These are phyloP conservation scores for Serranus cabrilla DNA, from an alignment of 2,797 vertebrate genomes.

Conservation along the genomic window DNA sequence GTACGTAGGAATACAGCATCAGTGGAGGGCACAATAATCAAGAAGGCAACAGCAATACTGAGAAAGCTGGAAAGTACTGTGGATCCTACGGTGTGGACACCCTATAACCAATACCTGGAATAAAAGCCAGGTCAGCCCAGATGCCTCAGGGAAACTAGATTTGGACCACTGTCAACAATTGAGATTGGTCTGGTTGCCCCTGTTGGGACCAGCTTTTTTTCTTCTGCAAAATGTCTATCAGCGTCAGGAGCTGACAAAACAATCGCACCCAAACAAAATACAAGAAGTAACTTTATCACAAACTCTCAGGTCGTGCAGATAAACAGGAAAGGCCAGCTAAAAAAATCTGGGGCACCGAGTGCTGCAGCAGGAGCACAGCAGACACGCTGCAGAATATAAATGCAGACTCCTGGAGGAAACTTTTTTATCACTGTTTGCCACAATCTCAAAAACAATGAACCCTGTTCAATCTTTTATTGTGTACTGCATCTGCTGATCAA, in stretches of 20 bases:
- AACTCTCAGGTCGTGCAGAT: slow-evolving; percentile 5
- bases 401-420: slow-evolving; percentile 17
- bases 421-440: neutral
- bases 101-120: slow-evolving; percentile 32
- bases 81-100: neutral
- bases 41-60: slow-evolving; percentile 1
- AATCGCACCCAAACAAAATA: slow-evolving; percentile 5
- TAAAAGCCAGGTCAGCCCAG: slow-evolving; percentile 16
- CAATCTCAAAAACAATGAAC: slow-evolving; percentile 9
- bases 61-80: slow-evolving; percentile 26
- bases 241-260: neutral
- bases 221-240: slow-evolving; percentile 6
- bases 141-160: slow-evolving; percentile 14
- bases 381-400: slow-evolving; percentile 32
- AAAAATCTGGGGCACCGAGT: slow-evolving; percentile 27
- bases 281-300: slow-evolving; percentile 10
- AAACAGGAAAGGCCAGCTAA: slow-evolving; percentile 26
- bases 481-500: slow-evolving; percentile 29
- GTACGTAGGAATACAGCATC: neutral
- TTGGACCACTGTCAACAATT: slow-evolving; percentile 33
- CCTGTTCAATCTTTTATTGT: slow-evolving; percentile 3
- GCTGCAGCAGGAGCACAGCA: slow-evolving; percentile 21
- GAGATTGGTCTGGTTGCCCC: slow-evolving; percentile 6
- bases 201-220: slow-evolving; percentile 7
- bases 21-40: neutral